phyloP scores from a whole-genome alignment of 2,888 invertebrate genomes.

The Cremastinae sp. region DNA sequence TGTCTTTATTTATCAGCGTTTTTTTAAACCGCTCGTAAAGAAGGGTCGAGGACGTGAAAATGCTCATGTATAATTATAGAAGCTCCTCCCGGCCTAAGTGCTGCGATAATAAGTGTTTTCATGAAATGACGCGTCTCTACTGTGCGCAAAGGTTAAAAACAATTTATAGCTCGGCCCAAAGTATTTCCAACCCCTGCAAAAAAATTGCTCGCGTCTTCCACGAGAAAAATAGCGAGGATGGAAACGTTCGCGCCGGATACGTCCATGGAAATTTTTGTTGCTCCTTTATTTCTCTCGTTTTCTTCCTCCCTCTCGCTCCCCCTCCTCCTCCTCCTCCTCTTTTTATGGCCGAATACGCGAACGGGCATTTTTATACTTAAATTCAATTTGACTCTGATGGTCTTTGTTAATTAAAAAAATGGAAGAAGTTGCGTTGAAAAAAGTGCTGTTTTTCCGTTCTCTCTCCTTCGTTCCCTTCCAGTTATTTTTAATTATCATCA shows the following conservation, averaged over 20 bases:
- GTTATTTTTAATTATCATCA: not conserved
- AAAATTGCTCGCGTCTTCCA: not conserved
- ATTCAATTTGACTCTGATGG: too few species aligned
- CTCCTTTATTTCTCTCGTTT: not conserved
- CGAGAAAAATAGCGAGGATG: not conserved
- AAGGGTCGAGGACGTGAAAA: constrained; percentile 38
- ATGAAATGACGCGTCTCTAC: constrained; percentile 6
- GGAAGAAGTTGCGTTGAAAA: too few species aligned
- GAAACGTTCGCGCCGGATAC: not conserved
- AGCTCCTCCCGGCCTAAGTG: constrained; percentile 30
- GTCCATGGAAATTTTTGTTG: not conserved
- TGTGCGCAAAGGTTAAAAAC: constrained; percentile 28
- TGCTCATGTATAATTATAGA: constrained; percentile 47
- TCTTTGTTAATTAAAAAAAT: too few species aligned
- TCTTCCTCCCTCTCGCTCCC: too few species aligned
- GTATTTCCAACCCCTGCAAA: not conserved
- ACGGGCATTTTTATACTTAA: too few species aligned
- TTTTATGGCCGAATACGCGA: too few species aligned
- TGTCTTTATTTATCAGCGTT: constrained; percentile 39
- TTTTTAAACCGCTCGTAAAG: constrained; percentile 25
- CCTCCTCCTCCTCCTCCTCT: too few species aligned
- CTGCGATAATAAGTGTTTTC: constrained; percentile 40
- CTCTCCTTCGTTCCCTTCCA: too few species aligned
- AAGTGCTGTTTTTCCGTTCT: too few species aligned
- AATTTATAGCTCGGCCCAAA: constrained; percentile 20